phyloP scores from a whole-genome alignment of 2,888 invertebrate genomes.

The Colletes collaris region DNA sequence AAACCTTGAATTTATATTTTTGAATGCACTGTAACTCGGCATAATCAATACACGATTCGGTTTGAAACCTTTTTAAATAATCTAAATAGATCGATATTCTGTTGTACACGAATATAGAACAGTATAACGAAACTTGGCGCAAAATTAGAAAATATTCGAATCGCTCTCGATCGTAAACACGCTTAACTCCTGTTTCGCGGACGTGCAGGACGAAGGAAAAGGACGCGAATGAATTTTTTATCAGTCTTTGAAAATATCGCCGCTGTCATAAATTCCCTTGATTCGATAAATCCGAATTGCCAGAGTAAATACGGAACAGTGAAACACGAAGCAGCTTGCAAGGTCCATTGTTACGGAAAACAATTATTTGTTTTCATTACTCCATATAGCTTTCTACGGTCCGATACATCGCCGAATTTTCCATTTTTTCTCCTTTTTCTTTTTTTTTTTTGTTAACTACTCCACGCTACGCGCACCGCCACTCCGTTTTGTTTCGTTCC shows the following conservation, averaged over 20 bases:
- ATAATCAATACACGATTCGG: too few species aligned
- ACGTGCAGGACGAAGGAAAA: not conserved
- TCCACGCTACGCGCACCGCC: slow-evolving; percentile 17
- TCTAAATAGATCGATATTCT: too few species aligned
- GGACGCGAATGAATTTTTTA: slow-evolving; percentile 9
- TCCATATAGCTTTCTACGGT: slow-evolving; percentile 54
- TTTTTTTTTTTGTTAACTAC: not conserved
- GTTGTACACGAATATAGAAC: too few species aligned
- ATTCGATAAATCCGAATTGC: slow-evolving; percentile 36
- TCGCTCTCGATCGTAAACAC: too few species aligned
- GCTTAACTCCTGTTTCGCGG: not conserved
- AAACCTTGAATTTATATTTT: too few species aligned
- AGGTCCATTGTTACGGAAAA: slow-evolving; percentile 61
- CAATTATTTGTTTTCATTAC: slow-evolving; percentile 66
- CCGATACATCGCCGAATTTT: slow-evolving; percentile 55
- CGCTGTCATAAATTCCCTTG: slow-evolving; percentile 34
- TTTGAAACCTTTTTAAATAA: too few species aligned
- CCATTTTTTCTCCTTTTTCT: slow-evolving; percentile 31
- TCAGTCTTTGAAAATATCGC: slow-evolving; percentile 11
- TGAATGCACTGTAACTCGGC: too few species aligned
- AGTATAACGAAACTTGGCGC: too few species aligned
- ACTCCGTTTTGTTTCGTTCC: slow-evolving; percentile 35
- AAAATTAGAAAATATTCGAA: too few species aligned
- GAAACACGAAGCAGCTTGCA: slow-evolving; percentile 54
- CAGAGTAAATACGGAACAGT: slow-evolving; percentile 35